Percentiles rank a stretch among this genome's conserved stretches.
Evolutionary conservation across 2,113 vertebrate genomes (phyloP).

Genomic region (Neodon shergylaensis): DNA sequence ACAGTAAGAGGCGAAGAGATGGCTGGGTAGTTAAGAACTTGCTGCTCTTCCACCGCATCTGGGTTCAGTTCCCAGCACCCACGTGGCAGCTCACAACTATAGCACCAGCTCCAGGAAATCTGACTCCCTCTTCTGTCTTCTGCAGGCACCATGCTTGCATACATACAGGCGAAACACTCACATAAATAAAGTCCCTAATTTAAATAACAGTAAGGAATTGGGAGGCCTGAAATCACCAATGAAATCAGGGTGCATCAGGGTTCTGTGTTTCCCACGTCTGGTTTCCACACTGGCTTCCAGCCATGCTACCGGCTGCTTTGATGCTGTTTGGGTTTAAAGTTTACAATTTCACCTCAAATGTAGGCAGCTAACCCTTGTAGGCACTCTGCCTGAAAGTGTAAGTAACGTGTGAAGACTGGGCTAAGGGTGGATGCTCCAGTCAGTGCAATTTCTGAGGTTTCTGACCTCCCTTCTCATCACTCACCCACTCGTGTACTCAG

Average conservation of each 20-base stretch:
- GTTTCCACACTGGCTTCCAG: neutral
- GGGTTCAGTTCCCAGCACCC: neutral
- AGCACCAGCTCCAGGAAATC: neutral
- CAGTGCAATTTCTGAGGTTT: slow-evolving; percentile 7
- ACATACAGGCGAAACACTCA: neutral
- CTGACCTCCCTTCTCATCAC: neutral
- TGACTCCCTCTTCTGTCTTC: neutral
- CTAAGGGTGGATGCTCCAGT: neutral
- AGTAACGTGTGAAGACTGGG: neutral
- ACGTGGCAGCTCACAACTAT: neutral
- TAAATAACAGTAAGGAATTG: neutral
- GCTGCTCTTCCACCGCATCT: neutral
- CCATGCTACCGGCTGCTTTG: neutral
- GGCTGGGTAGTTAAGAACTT: neutral
- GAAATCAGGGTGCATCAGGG: neutral
- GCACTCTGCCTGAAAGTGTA: neutral
- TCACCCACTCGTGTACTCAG: neutral
- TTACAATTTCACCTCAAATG: neutral
- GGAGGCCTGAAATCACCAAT: neutral
- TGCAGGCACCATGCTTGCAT: neutral
- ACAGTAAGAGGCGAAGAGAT: neutral
- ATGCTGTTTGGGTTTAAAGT: neutral
- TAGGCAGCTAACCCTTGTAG: neutral
- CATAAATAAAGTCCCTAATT: neutral
- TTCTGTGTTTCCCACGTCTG: neutral